Conservation (phyloP, 2,888 invertebrate genomes). For the Eulithis testata region DNA sequence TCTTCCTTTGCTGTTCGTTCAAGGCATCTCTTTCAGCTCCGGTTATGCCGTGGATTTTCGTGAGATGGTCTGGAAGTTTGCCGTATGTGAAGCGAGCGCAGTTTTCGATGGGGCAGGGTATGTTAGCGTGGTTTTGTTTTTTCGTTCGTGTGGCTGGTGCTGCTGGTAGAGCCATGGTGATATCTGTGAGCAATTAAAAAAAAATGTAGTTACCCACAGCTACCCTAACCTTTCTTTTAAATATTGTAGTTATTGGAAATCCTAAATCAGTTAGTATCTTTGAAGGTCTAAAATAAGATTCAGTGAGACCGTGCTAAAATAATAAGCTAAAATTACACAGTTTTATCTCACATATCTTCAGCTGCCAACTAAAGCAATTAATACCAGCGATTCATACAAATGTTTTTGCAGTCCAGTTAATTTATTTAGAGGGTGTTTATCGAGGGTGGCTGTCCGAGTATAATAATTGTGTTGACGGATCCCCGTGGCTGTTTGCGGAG, state of each 20-base stretch:
- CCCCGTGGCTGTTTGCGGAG: conserved; percentile 74
- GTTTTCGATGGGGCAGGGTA: conserved; percentile 82
- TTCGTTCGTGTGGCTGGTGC: conserved; percentile 71
- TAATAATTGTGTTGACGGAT: conserved; percentile 84
- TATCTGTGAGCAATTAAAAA: conserved; percentile 48
- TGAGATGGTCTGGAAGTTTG: conserved; percentile 80
- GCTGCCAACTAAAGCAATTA: conserved; percentile 38
- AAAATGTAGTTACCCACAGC: not conserved
- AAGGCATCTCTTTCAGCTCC: conserved; percentile 78
- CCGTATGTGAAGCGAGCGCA: conserved; percentile 82
- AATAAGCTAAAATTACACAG: not conserved
- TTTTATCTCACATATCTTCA: conserved; percentile 7
- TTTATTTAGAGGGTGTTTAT: conserved; percentile 82
- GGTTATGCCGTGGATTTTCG: conserved; percentile 79
- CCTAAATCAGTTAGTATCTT: not conserved
- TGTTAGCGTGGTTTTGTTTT: conserved; percentile 82
- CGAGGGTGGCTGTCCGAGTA: conserved; percentile 81
- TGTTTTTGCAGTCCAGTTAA: conserved; percentile 72
- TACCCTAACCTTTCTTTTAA: no score
- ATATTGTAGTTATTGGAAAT: no score
- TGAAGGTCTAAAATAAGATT: not conserved
- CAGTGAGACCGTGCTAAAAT: not conserved
- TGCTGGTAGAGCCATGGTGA: conserved; percentile 62
- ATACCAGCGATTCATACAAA: conserved; percentile 43
- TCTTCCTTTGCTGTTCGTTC: conserved; percentile 80